Percentiles rank a stretch among this genome's conserved stretches.
Conservation (phyloP, 2,113 vertebrate genomes). For the Leuciscus idus region DNA sequence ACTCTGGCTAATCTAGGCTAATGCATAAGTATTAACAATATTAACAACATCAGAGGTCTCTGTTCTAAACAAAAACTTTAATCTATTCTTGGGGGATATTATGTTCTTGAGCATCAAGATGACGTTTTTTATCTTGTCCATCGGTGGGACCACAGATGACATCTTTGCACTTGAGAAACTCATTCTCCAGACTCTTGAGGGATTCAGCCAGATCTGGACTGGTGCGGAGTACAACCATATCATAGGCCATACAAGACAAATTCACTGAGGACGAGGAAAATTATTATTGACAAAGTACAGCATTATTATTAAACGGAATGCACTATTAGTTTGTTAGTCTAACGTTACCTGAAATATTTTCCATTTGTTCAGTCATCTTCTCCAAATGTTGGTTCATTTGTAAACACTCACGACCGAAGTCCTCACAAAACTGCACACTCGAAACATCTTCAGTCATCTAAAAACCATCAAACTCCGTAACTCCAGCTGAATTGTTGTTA, state of each 20-base stretch:
- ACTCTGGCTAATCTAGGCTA: background rate
- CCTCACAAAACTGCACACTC: background rate
- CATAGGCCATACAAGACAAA: conserved; percentile 82
- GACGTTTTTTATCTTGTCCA: background rate
- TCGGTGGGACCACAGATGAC: conserved; percentile 62
- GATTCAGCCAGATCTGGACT: conserved; percentile 73
- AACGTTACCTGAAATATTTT: conserved; percentile 66
- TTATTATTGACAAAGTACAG: background rate
- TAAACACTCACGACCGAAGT: conserved; percentile 42
- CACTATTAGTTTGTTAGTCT: background rate
- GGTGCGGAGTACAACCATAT: conserved; percentile 79
- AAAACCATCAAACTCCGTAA: conserved; percentile 32
- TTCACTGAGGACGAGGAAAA: conserved; percentile 74
- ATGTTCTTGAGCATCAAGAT: conserved; percentile 1
- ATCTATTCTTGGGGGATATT: conserved; percentile 6
- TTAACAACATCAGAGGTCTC: background rate
- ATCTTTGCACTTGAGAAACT: conserved; percentile 76
- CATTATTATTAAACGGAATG: background rate
- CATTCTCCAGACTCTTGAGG: conserved; percentile 73
- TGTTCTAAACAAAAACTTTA: background rate
- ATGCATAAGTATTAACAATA: background rate
- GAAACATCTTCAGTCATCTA: conserved; percentile 64
- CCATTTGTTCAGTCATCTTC: conserved; percentile 67
- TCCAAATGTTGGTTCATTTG: conserved; percentile 69
- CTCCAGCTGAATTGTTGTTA: background rate